A percentile compares a stretch with the other conserved stretches of the same genome.
Evolutionary conservation across 2,797 vertebrate genomes (phyloP).

Genomic region (Gymnoscopelus microlampas): DNA sequence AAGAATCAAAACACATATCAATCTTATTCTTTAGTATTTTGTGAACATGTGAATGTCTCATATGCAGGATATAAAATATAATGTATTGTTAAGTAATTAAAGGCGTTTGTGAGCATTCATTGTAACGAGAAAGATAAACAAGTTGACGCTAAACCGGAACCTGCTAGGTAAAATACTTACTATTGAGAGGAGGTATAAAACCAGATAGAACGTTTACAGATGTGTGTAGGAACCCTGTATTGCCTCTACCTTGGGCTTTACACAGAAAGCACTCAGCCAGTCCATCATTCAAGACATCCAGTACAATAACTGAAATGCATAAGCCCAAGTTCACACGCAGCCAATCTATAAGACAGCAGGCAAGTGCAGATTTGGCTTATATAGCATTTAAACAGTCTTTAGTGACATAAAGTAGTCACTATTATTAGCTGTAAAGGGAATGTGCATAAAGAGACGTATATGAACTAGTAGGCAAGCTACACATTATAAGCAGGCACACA

Average conservation of each 20-base stretch:
- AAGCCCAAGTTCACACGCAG: background rate
- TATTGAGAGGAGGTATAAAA: background rate
- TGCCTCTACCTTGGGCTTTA: background rate
- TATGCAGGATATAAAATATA: no score
- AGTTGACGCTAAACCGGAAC: no score
- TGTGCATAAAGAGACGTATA: background rate
- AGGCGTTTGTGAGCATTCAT: no score
- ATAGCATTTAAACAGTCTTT: background rate
- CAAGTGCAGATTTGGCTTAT: constrained; percentile 2
- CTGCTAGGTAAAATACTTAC: no score
- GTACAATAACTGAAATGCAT: constrained; percentile 4
- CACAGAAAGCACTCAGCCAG: background rate
- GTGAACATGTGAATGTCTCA: no score
- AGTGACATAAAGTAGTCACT: background rate
- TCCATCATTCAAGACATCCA: constrained; percentile 6
- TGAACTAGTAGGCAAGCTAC: background rate
- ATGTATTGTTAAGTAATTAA: no score
- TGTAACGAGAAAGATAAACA: no score
- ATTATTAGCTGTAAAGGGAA: background rate
- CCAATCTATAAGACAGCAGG: background rate
- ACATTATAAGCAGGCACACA: constrained; percentile 30
- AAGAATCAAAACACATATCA: no score
- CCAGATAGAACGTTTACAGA: background rate
- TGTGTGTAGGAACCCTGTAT: background rate
- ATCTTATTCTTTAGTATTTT: no score